Evolutionary conservation across 2,888 invertebrate genomes (phyloP).

Genomic region (Apamea crenata): DNA sequence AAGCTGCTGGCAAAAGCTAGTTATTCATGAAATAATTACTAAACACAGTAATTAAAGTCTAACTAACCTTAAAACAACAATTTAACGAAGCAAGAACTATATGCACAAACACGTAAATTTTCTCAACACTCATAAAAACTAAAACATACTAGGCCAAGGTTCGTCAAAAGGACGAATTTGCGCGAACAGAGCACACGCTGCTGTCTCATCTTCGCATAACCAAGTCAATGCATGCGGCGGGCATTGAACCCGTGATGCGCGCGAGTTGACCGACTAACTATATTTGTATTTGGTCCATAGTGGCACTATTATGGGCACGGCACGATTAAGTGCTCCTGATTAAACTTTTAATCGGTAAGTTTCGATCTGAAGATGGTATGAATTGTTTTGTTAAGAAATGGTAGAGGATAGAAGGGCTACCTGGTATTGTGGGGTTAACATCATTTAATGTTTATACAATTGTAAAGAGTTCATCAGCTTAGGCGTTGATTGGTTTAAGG

Average conservation of each 20-base stretch:
- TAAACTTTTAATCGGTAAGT: constrained; percentile 44
- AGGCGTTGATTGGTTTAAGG: background rate
- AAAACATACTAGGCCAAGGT: constrained; percentile 51
- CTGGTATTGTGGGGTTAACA: background rate
- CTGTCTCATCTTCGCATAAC: constrained; percentile 51
- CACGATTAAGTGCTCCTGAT: constrained; percentile 59
- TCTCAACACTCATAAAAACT: constrained; percentile 21
- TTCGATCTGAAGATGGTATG: constrained; percentile 22
- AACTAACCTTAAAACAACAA: constrained; percentile 12
- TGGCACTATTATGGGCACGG: constrained; percentile 55
- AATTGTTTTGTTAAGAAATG: constrained; percentile 22
- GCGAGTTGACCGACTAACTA: constrained; percentile 66
- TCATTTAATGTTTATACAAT: background rate
- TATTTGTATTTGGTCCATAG: constrained; percentile 64
- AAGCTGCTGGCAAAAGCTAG: background rate
- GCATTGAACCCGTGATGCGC: constrained; percentile 64
- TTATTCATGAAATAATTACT: background rate
- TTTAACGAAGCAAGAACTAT: constrained; percentile 18
- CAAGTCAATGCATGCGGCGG: constrained; percentile 44
- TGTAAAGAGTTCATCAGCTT: background rate
- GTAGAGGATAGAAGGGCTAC: background rate
- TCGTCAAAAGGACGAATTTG: constrained; percentile 32
- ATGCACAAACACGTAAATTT: constrained; percentile 34
- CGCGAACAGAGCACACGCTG: constrained; percentile 19
- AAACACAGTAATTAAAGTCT: constrained; percentile 13